phyloP scores from a whole-genome alignment of 2,797 vertebrate species.

The Smutsia gigantea region DNA sequence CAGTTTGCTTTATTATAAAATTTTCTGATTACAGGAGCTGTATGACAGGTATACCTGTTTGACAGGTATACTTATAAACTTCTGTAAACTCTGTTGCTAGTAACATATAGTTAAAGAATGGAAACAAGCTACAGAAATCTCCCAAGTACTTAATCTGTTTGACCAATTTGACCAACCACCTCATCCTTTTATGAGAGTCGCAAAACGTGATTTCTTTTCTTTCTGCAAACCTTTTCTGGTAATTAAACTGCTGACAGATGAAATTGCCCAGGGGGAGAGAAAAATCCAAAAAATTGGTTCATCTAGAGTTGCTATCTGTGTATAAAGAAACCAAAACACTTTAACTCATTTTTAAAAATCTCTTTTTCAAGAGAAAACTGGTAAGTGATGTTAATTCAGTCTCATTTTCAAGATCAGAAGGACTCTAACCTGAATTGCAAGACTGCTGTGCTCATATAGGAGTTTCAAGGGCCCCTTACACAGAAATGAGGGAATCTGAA shows the following conservation, averaged over 20 bases:
- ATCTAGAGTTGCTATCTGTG: neutral
- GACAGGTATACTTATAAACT: neutral
- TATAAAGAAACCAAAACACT: neutral
- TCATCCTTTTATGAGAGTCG: neutral
- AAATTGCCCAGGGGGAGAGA: neutral
- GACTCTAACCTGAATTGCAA: neutral
- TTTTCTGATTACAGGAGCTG: conserved; percentile 14
- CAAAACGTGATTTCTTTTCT: neutral
- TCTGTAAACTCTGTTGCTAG: neutral
- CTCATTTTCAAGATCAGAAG: conserved; percentile 21
- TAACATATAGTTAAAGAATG: neutral
- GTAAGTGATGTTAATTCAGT: neutral
- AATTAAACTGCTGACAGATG: neutral
- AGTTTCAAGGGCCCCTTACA: neutral
- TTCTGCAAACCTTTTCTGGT: neutral
- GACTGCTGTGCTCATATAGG: neutral
- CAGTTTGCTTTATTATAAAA: neutral
- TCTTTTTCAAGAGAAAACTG: neutral
- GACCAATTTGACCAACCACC: neutral
- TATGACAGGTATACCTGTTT: neutral
- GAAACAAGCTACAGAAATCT: neutral
- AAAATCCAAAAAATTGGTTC: neutral
- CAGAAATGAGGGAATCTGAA: conserved; percentile 2
- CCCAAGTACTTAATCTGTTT: neutral
- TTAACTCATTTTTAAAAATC: neutral